Conservation (phyloP, 2,888 invertebrate species). For the Eucera pruinosa region DNA sequence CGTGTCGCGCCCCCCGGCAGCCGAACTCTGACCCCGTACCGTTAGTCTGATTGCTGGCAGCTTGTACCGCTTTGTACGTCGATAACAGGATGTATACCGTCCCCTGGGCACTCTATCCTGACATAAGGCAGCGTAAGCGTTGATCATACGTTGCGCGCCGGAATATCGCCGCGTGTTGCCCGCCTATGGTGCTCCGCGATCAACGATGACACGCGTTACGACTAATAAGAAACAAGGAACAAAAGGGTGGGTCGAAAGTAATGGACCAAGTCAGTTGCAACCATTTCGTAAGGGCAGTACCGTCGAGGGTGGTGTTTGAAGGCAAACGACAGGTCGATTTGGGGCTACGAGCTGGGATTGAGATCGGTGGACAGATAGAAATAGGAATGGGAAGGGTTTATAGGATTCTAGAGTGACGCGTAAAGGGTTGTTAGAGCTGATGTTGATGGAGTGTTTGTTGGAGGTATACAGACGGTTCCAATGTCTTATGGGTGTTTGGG, state of each 20-base stretch:
- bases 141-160: conserved; percentile 23
- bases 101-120: conserved; percentile 25
- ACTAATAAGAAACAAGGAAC: conserved; percentile 9
- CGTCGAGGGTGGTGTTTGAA: conserved; percentile 16
- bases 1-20: conserved; percentile 42
- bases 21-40: conserved; percentile 38
- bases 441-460: conserved; percentile 5
- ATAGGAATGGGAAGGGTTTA: neutral
- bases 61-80: conserved; percentile 42
- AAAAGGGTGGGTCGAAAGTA: conserved; percentile 23
- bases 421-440: conserved; percentile 12
- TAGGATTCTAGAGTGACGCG: neutral
- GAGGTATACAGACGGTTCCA: neutral
- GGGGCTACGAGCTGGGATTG: conserved; percentile 35
- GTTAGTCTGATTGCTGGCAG: conserved; percentile 55
- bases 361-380: conserved; percentile 16
- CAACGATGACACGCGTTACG: neutral
- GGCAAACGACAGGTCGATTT: conserved; percentile 52
- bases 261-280: conserved; percentile 41
- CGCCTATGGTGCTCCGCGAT: neutral
- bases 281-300: conserved; percentile 9
- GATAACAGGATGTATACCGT: conserved; percentile 53
- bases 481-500: neutral
- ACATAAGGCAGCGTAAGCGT: conserved; percentile 36
- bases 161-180: neutral